Evolutionary conservation across 1,140 invertebrate species (phyloP).

Genomic region (Venturia canescens): DNA sequence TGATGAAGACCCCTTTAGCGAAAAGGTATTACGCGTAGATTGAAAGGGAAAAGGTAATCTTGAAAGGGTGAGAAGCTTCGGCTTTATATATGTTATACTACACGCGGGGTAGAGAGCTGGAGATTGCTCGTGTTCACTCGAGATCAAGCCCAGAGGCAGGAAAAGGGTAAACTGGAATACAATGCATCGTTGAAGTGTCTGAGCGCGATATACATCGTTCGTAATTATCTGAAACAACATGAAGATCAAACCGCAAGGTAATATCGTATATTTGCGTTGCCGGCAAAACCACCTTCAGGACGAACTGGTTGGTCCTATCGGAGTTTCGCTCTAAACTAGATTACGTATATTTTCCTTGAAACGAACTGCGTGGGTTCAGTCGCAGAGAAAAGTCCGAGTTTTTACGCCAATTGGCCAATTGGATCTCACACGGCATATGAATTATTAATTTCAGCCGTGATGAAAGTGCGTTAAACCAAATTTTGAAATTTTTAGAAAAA

Average conservation of each 20-base stretch:
- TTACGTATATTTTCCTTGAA: too few relatives aligned
- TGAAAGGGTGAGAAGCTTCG: background rate
- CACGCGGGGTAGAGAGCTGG: background rate
- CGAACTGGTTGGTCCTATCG: too few relatives aligned
- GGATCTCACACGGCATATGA: too few relatives aligned
- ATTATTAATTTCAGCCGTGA: too few relatives aligned
- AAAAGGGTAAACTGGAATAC: slow-evolving; percentile 8
- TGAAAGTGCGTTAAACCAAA: too few relatives aligned
- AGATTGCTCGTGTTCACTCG: slow-evolving; percentile 21
- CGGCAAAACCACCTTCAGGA: too few relatives aligned
- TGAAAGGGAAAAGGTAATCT: slow-evolving; percentile 27
- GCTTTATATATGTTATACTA: background rate
- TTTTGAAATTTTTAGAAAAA: too few relatives aligned
- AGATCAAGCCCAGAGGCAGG: slow-evolving; percentile 18
- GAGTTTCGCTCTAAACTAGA: too few relatives aligned
- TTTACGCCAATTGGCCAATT: too few relatives aligned
- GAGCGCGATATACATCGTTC: background rate
- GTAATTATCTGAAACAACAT: background rate
- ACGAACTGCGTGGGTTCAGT: too few relatives aligned
- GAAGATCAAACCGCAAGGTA: background rate
- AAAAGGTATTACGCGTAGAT: background rate
- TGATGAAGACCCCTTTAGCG: background rate
- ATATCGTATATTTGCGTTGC: background rate
- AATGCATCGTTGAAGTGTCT: background rate
- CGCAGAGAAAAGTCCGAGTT: too few relatives aligned